Conservation (phyloP, 2,113 vertebrate species). For the Tiliqua scincoides region DNA sequence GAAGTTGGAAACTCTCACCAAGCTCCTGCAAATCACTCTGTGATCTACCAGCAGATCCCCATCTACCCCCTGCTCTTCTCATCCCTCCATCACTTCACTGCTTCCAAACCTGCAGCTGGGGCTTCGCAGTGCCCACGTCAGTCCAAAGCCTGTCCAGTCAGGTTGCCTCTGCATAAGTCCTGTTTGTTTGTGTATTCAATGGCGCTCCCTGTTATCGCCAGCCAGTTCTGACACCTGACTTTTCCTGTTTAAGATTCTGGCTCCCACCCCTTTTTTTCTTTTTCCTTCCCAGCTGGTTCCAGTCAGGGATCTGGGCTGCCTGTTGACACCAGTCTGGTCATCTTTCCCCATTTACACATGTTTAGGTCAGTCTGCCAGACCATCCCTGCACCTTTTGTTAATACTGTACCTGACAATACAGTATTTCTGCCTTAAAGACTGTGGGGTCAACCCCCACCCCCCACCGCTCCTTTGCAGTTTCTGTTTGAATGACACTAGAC, state of each 20-base stretch:
- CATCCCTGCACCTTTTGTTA: background rate
- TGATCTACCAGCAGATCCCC: background rate
- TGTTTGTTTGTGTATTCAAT: conserved; percentile 88
- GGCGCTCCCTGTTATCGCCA: conserved; percentile 87
- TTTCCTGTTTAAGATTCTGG: conserved; percentile 98
- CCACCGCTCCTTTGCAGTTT: too few species aligned
- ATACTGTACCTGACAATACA: background rate
- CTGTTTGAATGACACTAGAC: background rate
- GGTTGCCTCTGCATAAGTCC: conserved; percentile 59
- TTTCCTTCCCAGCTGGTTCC: conserved; percentile 75
- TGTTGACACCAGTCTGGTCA: conserved; percentile 56
- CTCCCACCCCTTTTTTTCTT: conserved; percentile 77
- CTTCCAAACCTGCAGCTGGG: background rate
- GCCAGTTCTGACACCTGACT: conserved; percentile 90
- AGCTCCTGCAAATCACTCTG: too few species aligned
- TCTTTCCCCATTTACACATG: conserved; percentile 10
- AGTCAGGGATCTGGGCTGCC: conserved; percentile 58
- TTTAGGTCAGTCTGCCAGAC: background rate
- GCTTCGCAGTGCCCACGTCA: conserved; percentile 71
- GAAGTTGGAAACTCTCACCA: too few species aligned
- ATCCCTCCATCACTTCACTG: too few species aligned
- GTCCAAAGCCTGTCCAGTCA: conserved; percentile 75
- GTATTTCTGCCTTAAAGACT: too few species aligned
- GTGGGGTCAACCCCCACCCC: background rate
- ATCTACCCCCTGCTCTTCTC: background rate